Conservation (phyloP, 1,140 invertebrate genomes). For the Drosophila quadrilineata region DNA sequence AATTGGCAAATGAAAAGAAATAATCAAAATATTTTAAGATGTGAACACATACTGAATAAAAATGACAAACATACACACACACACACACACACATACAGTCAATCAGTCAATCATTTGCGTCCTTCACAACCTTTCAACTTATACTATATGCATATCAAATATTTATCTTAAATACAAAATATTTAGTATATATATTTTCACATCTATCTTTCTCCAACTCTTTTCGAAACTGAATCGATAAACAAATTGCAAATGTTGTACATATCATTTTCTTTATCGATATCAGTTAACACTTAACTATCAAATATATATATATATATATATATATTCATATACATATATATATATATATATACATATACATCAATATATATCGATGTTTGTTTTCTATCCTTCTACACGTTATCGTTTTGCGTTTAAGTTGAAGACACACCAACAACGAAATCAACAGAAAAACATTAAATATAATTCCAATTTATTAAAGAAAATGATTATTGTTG, state of each 20-base stretch:
- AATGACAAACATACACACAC: slow-evolving; percentile 4
- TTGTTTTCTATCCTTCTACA: slow-evolving; percentile 17
- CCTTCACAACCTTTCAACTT: slow-evolving; percentile 20
- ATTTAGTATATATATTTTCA: slow-evolving; percentile 46
- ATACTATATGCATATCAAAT: slow-evolving; percentile 25
- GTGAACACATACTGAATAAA: slow-evolving; percentile 19
- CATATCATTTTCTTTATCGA: slow-evolving; percentile 18
- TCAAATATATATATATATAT: neutral
- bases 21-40: slow-evolving; percentile 25
- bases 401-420: too few species aligned
- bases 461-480: slow-evolving; percentile 13
- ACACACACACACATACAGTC: slow-evolving; percentile 11
- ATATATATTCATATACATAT: slow-evolving; percentile 14
- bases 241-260: slow-evolving; percentile 4
- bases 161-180: slow-evolving; percentile 35
- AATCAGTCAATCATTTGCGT: slow-evolving; percentile 20
- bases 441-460: slow-evolving; percentile 10
- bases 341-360: slow-evolving; percentile 23
- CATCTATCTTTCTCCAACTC: slow-evolving; percentile 12
- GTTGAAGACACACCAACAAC: too few species aligned
- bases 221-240: slow-evolving; percentile 11
- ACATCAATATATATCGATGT: slow-evolving; percentile 32
- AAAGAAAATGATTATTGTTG: slow-evolving; percentile 16
- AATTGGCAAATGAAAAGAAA: slow-evolving; percentile 27
- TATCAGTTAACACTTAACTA: slow-evolving; percentile 25